phyloP scores from a whole-genome alignment of 2,888 invertebrate species.

The Drosophila stalkeri region DNA sequence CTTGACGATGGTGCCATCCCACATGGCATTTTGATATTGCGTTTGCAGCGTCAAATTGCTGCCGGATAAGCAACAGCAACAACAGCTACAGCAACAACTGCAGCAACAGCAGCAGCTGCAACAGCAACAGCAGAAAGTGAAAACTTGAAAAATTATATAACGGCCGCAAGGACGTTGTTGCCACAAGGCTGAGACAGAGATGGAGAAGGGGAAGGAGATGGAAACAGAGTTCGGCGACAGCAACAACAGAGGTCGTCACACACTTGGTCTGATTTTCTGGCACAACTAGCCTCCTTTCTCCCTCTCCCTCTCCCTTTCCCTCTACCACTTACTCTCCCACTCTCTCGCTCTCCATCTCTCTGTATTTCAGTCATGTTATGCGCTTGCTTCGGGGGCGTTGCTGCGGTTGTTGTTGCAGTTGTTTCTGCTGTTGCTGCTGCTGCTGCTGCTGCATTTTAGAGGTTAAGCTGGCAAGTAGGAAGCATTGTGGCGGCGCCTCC shows the following conservation, averaged over 20 bases:
- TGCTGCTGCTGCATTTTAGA: constrained; percentile 58
- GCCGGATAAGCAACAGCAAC: constrained; percentile 63
- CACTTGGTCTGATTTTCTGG: constrained; percentile 75
- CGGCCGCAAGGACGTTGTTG: constrained; percentile 79
- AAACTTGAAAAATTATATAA: constrained; percentile 80
- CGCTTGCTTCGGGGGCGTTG: constrained; percentile 69
- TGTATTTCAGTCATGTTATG: constrained; percentile 9
- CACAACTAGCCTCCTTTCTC: constrained; percentile 21
- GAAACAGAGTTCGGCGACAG: constrained; percentile 40
- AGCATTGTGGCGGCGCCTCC: constrained; percentile 72
- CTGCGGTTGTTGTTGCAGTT: constrained; percentile 28
- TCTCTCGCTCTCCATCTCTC: constrained; percentile 3
- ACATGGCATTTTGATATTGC: constrained; percentile 69
- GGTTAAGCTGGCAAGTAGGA: constrained; percentile 77
- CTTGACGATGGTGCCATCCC: constrained; percentile 75
- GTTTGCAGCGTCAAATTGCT: constrained; percentile 73
- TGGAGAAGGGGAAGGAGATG: constrained; percentile 6
- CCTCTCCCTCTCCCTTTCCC: background rate
- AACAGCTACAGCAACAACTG: constrained; percentile 38
- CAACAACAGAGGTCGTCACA: constrained; percentile 71
- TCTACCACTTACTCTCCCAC: constrained; percentile 3
- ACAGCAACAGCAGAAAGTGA: constrained; percentile 65
- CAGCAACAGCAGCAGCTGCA: constrained; percentile 29
- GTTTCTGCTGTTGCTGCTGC: constrained; percentile 37
- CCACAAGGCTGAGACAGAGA: constrained; percentile 56